phyloP scores from a whole-genome alignment of 2,113 vertebrate species.

The Scytalopus superciliaris region DNA sequence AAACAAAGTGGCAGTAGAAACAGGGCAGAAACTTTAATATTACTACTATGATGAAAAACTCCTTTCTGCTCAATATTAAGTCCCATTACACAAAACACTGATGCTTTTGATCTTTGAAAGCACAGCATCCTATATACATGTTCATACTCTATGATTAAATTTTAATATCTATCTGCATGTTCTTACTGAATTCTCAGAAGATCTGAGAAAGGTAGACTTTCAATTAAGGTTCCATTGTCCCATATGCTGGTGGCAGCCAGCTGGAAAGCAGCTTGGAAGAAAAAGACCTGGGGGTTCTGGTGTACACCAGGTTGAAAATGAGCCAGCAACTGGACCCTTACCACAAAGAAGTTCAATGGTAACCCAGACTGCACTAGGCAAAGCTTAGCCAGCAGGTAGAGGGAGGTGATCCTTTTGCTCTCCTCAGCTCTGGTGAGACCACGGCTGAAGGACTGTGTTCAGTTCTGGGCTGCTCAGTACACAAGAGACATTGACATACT shows the following conservation, averaged over 20 bases:
- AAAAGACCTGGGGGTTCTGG: not conserved
- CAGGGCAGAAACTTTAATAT: not conserved
- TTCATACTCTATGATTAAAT: not conserved
- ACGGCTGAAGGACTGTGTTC: not conserved
- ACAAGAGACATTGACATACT: not conserved
- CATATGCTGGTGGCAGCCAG: not conserved
- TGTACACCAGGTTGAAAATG: not conserved
- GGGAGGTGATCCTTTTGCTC: not conserved
- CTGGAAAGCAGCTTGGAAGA: not conserved
- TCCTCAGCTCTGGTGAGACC: not conserved
- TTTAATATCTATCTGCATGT: not conserved
- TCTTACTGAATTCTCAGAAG: not conserved
- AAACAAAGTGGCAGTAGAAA: not conserved
- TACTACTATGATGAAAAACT: fast-evolving
- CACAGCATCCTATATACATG: not conserved
- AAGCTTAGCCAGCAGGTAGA: fast-evolving
- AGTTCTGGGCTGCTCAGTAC: not conserved
- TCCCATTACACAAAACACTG: not conserved
- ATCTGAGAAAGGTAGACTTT: not conserved
- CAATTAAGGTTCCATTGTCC: not conserved
- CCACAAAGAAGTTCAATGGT: fast-evolving
- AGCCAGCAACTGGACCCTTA: not conserved
- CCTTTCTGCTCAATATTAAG: not conserved
- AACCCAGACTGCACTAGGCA: fast-evolving
- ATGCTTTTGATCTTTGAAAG: not conserved